A percentile compares a stretch with the other conserved stretches of the same genome.
phyloP scores from a whole-genome alignment of 2,113 vertebrate species.

The Brachypteracias leptosomus region DNA sequence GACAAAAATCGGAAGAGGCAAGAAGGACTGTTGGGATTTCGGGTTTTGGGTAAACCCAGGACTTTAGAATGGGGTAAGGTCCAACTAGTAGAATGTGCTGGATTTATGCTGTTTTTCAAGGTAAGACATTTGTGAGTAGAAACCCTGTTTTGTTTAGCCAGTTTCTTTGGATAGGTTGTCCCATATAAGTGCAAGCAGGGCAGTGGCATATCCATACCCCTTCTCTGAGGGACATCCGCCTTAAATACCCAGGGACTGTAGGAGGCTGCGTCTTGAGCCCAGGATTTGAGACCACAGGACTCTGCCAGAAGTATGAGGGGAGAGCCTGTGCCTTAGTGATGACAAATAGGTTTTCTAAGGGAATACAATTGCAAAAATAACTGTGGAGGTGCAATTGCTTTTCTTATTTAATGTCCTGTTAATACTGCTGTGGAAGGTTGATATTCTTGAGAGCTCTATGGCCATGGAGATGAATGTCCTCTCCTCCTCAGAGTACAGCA shows the following conservation, averaged over 20 bases:
- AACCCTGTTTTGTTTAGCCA: not conserved
- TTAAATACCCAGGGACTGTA: not conserved
- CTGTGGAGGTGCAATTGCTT: not conserved
- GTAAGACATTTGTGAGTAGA: not conserved
- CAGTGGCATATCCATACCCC: rapidly evolving
- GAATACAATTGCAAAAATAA: not conserved
- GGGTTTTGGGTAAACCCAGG: not conserved
- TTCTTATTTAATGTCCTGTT: not conserved
- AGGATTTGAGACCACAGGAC: not conserved
- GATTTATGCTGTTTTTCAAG: not conserved
- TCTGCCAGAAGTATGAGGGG: not conserved
- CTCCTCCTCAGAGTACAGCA: not conserved
- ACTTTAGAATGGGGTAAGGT: not conserved
- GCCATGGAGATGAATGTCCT: not conserved
- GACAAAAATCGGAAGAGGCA: not conserved
- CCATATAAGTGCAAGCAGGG: not conserved
- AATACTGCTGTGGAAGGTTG: not conserved
- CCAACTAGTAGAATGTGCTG: not conserved
- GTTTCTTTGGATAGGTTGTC: not conserved
- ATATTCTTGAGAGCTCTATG: not conserved
- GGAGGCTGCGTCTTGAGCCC: rapidly evolving
- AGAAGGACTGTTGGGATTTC: not conserved
- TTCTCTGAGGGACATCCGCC: not conserved
- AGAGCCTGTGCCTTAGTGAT: not conserved
- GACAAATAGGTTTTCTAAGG: not conserved